A percentile compares a stretch with the other conserved stretches of the same genome.
phyloP scores from a whole-genome alignment of 1,140 invertebrate species.

The Pseudomyrmex cubaensis region DNA sequence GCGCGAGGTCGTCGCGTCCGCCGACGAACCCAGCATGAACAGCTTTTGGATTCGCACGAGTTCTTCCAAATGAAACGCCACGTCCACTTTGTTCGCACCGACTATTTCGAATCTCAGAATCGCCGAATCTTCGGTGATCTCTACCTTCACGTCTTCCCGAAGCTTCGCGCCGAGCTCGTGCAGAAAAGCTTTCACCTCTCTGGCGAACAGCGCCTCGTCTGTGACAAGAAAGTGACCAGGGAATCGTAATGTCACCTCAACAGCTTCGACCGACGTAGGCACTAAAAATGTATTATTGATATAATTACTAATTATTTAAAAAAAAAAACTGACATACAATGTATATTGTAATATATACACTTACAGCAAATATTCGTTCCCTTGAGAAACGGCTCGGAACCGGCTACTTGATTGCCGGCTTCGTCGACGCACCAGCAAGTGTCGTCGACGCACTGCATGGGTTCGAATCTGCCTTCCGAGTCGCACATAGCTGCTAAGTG shows the following conservation, averaged over 20 bases:
- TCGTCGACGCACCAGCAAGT: slow-evolving; percentile 95
- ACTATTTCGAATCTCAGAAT: slow-evolving; percentile 87
- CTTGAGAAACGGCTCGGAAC: slow-evolving; percentile 88
- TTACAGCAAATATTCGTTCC: slow-evolving; percentile 87
- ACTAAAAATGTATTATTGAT: slow-evolving; percentile 80
- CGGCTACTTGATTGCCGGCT: slow-evolving; percentile 91
- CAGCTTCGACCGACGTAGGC: slow-evolving; percentile 87
- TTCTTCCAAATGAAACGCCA: slow-evolving; percentile 88
- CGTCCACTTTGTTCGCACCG: slow-evolving; percentile 88
- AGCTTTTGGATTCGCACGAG: slow-evolving; percentile 85
- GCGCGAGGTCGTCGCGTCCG: slow-evolving; percentile 88
- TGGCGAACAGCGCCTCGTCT: slow-evolving; percentile 85
- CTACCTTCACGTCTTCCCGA: slow-evolving; percentile 86
- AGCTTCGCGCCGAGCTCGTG: slow-evolving; percentile 85
- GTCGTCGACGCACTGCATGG: slow-evolving; percentile 90
- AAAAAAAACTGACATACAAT: no score
- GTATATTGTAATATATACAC: slow-evolving; percentile 70
- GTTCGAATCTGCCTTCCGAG: slow-evolving; percentile 88
- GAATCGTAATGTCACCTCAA: slow-evolving; percentile 88
- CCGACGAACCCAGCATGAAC: slow-evolving; percentile 85
- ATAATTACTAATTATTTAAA: neutral
- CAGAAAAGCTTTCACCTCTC: slow-evolving; percentile 85
- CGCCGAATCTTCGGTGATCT: slow-evolving; percentile 86
- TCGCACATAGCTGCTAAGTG: slow-evolving; percentile 88
- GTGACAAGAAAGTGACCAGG: slow-evolving; percentile 85